These are phyloP conservation scores for Periparus ater DNA, from an alignment of 2,797 vertebrate genomes.

Conservation along the genomic window DNA sequence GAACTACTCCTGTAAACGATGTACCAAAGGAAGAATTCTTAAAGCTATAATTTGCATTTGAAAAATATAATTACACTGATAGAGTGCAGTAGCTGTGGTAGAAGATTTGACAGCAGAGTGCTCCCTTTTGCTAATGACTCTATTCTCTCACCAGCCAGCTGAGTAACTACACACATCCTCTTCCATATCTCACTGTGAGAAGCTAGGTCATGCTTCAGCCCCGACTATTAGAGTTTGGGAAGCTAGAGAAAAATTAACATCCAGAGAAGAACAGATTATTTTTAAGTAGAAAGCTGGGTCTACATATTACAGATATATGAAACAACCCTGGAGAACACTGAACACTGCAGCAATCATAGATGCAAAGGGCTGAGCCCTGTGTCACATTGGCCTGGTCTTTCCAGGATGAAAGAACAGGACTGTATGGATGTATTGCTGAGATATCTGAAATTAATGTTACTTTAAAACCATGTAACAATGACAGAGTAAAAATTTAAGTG, in stretches of 20 bases:
- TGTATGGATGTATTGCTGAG: not conserved
- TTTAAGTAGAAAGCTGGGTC: not conserved
- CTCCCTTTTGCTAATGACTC: conserved; percentile 15
- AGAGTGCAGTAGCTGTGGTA: not conserved
- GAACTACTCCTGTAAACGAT: not conserved
- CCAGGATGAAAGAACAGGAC: not conserved
- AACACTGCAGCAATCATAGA: not conserved
- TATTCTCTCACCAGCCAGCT: not conserved
- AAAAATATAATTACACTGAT: conserved; percentile 29
- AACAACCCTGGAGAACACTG: not conserved
- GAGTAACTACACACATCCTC: not conserved
- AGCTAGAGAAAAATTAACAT: not conserved
- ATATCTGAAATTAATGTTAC: not conserved
- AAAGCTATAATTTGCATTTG: conserved; percentile 37
- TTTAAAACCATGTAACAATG: not conserved
- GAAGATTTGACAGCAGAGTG: conserved; percentile 8
- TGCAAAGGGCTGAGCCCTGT: not conserved
- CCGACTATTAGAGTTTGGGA: not conserved
- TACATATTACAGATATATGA: not conserved
- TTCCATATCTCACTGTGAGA: not conserved
- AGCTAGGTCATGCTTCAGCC: not conserved
- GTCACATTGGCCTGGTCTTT: not conserved
- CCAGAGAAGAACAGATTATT: not conserved
- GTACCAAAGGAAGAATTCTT: not conserved
- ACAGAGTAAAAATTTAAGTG: not conserved